Base-by-base conservation (phyloP, 1,140 invertebrate genomes). In the Sinonovacula constricta region DNA sequence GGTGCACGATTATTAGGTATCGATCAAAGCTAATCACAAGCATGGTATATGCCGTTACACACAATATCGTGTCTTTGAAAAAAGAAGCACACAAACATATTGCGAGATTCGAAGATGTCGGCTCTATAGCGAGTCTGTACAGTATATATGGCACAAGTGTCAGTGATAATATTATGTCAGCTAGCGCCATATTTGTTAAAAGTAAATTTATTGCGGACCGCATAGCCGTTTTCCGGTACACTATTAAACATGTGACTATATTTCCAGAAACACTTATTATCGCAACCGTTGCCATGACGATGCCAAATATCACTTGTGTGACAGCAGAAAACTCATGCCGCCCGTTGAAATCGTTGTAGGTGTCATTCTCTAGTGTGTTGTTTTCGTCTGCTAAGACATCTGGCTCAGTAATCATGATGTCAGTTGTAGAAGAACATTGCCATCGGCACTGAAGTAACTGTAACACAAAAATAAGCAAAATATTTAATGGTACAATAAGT, bases 121-220 rank as follows among this genome's bases (percentile, higher is more conserved):
- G 7, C 15, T 26, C 18, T n/a, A 18, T n/a, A 12, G 31, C 49
- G 10, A 53, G n/a, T 49, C 22, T n/a, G 31, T 14, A 68, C 14
- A 68, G 28, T 3, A 78, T 12, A 28, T 57, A 78, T 14, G 75
- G 75, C 57, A 66, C 49, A 26, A 62, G 34, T 5, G 45, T 54
- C 1, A 51, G 12, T 34, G 66, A 26, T 24, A 70, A 31, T 26
- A 69, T 26, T 7, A 78, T 26, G 45, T 78, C 75, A 1, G 66
- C 53, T 1, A 30, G 31, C n/a, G 75, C 75, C 7, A 78, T 78
- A 24, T 78, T 78, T 10, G 66, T 70, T n/a, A 78, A 33, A 12
- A 78, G 49, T 26, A 78, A 34, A 62, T 78, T 78, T 36, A 69
- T 78, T 12, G 75, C 75, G 0, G 75, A 69, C 34, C 75, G 30